A percentile compares a stretch with the other conserved stretches of the same genome.
Evolutionary conservation across 1,140 invertebrate genomes (phyloP).

Genomic region (Melanaphis sacchari): DNA sequence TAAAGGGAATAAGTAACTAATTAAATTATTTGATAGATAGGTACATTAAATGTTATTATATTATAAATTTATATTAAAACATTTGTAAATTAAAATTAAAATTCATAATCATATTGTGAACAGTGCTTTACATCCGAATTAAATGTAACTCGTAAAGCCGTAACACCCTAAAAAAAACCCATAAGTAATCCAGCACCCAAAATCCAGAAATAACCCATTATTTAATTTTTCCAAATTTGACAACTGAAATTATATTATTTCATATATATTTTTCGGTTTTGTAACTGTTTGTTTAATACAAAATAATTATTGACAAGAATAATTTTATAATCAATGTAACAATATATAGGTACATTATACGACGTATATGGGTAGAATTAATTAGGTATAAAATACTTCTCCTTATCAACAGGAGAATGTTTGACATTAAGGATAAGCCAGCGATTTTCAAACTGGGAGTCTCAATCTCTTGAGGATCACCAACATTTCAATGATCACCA

Average conservation of each 20-base stretch:
- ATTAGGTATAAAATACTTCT: no score
- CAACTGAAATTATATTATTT: background rate
- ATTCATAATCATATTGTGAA: background rate
- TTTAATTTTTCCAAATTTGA: background rate
- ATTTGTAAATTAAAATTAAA: constrained; percentile 8
- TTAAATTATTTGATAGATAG: background rate
- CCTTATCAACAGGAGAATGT: no score
- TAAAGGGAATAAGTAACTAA: background rate
- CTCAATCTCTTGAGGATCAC: no score
- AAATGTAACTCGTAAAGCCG: background rate
- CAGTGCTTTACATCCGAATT: background rate
- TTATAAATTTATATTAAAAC: background rate
- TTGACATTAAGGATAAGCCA: no score
- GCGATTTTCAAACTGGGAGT: no score
- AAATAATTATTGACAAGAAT: no score
- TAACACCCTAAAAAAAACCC: background rate
- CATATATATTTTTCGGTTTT: background rate
- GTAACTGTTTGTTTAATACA: no score
- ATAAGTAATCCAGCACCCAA: background rate
- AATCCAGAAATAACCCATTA: background rate
- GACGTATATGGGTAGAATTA: no score
- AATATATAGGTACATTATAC: no score
- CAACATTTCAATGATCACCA: no score
- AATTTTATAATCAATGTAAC: no score
- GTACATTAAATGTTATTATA: background rate